Evolutionary conservation across 2,888 invertebrate species (phyloP).

Genomic region (Synanthedon andrenaeformis): DNA sequence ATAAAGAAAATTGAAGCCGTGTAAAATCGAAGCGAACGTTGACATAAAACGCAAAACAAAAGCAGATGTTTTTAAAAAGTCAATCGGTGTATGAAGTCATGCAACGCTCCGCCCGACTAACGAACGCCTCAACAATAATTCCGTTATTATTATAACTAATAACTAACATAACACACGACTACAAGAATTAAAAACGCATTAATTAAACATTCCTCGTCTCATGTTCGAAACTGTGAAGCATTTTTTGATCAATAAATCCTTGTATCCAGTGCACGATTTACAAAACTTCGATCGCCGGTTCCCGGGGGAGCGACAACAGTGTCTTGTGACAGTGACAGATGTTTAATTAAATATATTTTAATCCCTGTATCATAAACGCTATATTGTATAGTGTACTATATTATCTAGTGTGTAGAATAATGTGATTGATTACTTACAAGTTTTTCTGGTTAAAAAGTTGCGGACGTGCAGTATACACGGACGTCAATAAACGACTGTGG

Average conservation of each 20-base stretch:
- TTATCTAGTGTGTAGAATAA: not conserved
- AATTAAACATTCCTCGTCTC: too few species aligned
- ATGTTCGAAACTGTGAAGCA: conserved; percentile 7
- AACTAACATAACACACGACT: conserved; percentile 16
- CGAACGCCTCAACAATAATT: conserved; percentile 16
- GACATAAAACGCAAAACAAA: not conserved
- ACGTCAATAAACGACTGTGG: conserved; percentile 46
- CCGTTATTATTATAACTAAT: conserved; percentile 20
- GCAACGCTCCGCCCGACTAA: conserved; percentile 23
- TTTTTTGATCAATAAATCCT: conserved; percentile 21
- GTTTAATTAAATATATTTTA: too few species aligned
- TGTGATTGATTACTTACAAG: not conserved
- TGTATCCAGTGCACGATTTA: conserved; percentile 10
- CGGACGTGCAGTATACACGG: conserved; percentile 37
- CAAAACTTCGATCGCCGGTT: conserved; percentile 20
- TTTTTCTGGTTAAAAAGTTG: conserved; percentile 26
- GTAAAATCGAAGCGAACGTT: too few species aligned
- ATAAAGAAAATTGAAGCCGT: too few species aligned
- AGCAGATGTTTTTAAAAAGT: conserved; percentile 17
- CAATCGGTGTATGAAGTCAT: conserved; percentile 32
- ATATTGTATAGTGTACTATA: too few species aligned
- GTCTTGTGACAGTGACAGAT: too few species aligned
- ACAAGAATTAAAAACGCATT: too few species aligned
- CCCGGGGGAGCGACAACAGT: conserved; percentile 18
- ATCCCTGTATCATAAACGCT: too few species aligned